phyloP scores from a whole-genome alignment of 92 coral and sea anemone species.

The Bergia puertoricense region DNA sequence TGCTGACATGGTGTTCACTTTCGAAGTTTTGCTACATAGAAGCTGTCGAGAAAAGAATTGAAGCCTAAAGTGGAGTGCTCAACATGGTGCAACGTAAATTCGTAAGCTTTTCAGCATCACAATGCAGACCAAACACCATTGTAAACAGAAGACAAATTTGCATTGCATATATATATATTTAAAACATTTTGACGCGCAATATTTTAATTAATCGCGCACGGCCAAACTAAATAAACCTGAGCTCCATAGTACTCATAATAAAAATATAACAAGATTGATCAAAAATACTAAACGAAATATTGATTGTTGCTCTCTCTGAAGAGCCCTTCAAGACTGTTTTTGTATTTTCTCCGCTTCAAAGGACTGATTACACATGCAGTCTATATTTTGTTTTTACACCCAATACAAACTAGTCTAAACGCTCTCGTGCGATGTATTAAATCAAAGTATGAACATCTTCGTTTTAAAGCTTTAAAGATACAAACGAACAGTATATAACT shows the following conservation, averaged over 20 bases:
- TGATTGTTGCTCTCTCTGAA: background rate
- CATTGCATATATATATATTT: background rate
- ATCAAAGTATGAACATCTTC: too few relatives aligned
- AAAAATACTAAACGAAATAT: constrained; percentile 21
- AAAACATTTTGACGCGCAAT: constrained; percentile 34
- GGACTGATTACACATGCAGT: background rate
- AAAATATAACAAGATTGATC: background rate
- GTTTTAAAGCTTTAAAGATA: background rate
- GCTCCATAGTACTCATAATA: background rate
- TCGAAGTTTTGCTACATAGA: too few relatives aligned
- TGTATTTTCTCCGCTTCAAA: constrained; percentile 5
- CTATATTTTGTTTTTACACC: background rate
- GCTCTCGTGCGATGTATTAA: too few relatives aligned
- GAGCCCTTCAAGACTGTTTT: constrained; percentile 9
- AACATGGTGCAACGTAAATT: background rate
- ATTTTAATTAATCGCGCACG: constrained; percentile 12
- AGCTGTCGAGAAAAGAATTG: background rate
- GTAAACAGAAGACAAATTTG: constrained; percentile 12
- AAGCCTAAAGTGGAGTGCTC: background rate
- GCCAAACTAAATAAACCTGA: background rate
- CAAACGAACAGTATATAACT: background rate
- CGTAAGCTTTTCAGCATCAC: background rate
- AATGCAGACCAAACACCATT: background rate
- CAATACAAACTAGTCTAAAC: too few relatives aligned
- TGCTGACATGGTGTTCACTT: background rate